phyloP scores from a whole-genome alignment of 2,113 vertebrate species.

The Ploceus nigricollis region DNA sequence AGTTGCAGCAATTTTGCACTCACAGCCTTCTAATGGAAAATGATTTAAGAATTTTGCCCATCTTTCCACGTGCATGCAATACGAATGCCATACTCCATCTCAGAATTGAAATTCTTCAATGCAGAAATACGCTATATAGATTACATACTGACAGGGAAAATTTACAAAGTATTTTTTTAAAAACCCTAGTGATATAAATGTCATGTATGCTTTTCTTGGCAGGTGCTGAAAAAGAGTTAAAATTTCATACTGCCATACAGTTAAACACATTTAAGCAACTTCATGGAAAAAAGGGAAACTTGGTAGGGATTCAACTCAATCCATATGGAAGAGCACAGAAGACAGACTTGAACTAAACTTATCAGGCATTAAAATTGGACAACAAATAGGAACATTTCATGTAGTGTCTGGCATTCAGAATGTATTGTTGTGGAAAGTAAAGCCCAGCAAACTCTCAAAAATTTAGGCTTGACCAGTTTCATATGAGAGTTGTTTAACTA shows the following conservation, averaged over 20 bases:
- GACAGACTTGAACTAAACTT: background rate
- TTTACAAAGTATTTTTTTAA: background rate
- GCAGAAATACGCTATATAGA: background rate
- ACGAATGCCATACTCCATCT: background rate
- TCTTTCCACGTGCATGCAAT: background rate
- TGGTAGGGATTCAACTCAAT: background rate
- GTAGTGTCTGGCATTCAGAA: background rate
- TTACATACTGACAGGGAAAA: background rate
- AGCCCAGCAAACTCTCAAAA: background rate
- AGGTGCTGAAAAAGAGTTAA: background rate
- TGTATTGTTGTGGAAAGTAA: background rate
- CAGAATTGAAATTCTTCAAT: background rate
- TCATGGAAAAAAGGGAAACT: background rate
- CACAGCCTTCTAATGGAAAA: background rate
- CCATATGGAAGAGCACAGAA: background rate
- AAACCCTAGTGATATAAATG: background rate
- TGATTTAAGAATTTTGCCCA: background rate
- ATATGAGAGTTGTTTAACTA: background rate
- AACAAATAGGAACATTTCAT: background rate
- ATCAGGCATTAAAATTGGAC: background rate
- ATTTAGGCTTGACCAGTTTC: background rate
- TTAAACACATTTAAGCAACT: background rate
- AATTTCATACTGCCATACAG: background rate
- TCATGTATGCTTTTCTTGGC: background rate
- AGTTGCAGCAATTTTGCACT: background rate